Evolutionary conservation across 2,113 vertebrate species (phyloP).

Genomic region (Leucosticte australis): DNA sequence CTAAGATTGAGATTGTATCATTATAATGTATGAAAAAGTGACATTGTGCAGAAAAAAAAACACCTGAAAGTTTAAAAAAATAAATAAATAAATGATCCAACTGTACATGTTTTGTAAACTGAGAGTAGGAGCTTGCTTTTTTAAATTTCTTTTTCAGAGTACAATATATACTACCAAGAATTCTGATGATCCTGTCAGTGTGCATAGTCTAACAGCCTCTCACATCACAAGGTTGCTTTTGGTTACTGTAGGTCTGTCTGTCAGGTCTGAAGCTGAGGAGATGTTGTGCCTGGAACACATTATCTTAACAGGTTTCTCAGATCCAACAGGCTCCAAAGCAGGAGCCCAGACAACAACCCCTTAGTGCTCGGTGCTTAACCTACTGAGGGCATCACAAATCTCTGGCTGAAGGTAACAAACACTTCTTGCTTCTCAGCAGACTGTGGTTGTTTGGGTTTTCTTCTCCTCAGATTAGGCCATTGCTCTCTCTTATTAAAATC

Average conservation of each 20-base stretch:
- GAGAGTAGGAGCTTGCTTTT: neutral
- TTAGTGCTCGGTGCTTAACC: neutral
- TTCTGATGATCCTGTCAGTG: neutral
- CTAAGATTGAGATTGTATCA: neutral
- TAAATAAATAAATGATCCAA: neutral
- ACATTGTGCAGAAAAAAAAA: neutral
- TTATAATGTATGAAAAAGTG: neutral
- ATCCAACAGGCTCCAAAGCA: neutral
- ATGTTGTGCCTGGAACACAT: neutral
- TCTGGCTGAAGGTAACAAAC: neutral
- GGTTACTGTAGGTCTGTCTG: neutral
- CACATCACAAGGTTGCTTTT: neutral
- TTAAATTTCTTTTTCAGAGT: neutral
- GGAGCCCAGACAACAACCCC: neutral
- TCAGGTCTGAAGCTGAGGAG: neutral
- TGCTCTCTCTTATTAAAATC: neutral
- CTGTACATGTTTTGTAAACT: neutral
- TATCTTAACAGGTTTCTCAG: neutral
- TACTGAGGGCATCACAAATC: neutral
- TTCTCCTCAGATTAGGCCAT: neutral
- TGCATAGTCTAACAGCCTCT: neutral
- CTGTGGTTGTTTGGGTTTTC: neutral
- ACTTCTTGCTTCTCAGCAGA: neutral
- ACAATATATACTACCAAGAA: neutral
- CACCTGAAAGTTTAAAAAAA: neutral